Evolutionary conservation across 2,113 vertebrate species (phyloP).

Genomic region (Condylura cristata): DNA sequence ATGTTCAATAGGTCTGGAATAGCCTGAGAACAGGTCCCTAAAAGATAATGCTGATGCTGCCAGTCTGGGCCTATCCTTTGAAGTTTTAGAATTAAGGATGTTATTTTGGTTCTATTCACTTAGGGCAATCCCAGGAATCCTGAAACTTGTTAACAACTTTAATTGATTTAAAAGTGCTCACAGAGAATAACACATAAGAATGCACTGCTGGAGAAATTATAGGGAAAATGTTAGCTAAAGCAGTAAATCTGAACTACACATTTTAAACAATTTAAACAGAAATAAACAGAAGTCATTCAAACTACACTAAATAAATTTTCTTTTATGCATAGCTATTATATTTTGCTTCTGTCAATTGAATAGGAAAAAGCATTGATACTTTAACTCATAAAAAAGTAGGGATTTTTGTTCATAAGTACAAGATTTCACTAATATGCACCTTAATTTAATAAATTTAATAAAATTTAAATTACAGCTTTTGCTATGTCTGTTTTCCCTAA

Average conservation of each 20-base stretch:
- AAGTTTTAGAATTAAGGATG: not conserved
- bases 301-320: not conserved
- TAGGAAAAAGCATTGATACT: not conserved
- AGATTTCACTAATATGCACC: not conserved
- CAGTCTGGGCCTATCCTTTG: not conserved
- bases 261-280: constrained; percentile 24
- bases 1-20: not conserved
- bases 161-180: not conserved
- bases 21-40: not conserved
- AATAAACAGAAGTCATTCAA: not conserved
- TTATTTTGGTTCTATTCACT: not conserved
- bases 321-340: not conserved
- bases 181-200: not conserved
- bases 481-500: not conserved
- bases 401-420: not conserved
- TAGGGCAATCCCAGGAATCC: not conserved
- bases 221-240: not conserved
- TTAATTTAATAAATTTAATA: too few relatives aligned
- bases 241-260: not conserved
- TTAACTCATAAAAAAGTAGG: not conserved
- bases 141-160: not conserved
- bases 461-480: not conserved
- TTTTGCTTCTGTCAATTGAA: not conserved
- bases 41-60: not conserved
- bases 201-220: not conserved